Evolutionary conservation across 2,888 invertebrate species (phyloP).

Genomic region (Pristionchus japonicus): DNA sequence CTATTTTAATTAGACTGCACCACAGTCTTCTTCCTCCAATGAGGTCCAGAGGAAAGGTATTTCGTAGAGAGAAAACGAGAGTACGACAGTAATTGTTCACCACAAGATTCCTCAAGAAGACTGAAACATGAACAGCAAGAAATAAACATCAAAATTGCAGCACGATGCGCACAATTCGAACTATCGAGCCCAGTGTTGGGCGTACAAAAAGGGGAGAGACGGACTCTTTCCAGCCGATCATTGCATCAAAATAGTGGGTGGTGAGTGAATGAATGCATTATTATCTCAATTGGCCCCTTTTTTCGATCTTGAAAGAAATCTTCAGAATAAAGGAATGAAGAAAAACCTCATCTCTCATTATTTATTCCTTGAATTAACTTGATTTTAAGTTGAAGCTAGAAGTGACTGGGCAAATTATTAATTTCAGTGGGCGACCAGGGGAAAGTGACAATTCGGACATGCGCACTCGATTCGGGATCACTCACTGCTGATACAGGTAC

Average conservation of each 20-base stretch:
- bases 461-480: conserved; percentile 94
- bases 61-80: neutral
- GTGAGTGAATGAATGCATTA: neutral
- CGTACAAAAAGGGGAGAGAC: conserved; percentile 90
- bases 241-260: conserved; percentile 93
- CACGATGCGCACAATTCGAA: conserved; percentile 78
- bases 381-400: no score
- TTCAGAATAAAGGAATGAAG: no score
- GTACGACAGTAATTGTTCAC: neutral
- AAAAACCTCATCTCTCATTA: no score
- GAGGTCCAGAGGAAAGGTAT: neutral
- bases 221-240: conserved; percentile 96
- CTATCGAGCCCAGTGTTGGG: conserved; percentile 92
- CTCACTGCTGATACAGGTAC: conserved; percentile 90
- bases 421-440: conserved; percentile 66
- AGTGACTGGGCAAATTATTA: no score
- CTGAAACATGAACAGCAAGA: neutral
- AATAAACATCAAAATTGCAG: conserved; percentile 81
- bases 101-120: neutral
- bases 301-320: no score
- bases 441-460: conserved; percentile 88
- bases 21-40: conserved; percentile 40
- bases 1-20: conserved; percentile 29
- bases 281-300: no score
- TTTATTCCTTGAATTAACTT: no score